A percentile compares a stretch with the other conserved stretches of the same genome.
Conservation (phyloP, 2,888 invertebrate genomes). For the Parnassius mnemosyne region DNA sequence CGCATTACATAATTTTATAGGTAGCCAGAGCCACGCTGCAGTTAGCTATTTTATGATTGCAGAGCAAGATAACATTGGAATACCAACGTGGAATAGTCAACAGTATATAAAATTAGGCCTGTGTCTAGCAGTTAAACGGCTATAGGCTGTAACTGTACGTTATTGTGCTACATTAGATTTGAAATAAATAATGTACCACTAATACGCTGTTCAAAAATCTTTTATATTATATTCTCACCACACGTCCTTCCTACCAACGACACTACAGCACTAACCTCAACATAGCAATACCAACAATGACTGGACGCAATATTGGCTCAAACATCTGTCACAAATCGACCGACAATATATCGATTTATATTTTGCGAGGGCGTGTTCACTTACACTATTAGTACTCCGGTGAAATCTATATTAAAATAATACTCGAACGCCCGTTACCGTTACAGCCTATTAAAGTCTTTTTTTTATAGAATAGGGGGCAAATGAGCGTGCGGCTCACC, state of each 20-base stretch:
- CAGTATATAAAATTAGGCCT: too few species aligned
- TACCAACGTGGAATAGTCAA: too few species aligned
- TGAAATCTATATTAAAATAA: not conserved
- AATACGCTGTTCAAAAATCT: not conserved
- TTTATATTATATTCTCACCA: not conserved
- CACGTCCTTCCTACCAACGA: not conserved
- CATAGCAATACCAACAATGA: constrained; percentile 19
- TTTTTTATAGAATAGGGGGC: too few species aligned
- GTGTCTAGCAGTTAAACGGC: too few species aligned
- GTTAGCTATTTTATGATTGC: too few species aligned
- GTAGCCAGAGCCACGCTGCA: too few species aligned
- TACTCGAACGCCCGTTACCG: not conserved
- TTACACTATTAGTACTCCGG: not conserved
- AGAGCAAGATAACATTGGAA: too few species aligned
- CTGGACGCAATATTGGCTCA: constrained; percentile 24
- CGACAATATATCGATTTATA: constrained; percentile 15
- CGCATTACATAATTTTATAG: too few species aligned
- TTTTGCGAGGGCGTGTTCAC: constrained; percentile 5
- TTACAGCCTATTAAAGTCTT: too few species aligned
- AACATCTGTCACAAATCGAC: constrained; percentile 28
- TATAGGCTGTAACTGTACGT: too few species aligned
- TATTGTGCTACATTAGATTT: too few species aligned
- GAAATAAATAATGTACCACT: not conserved
- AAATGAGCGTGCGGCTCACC: too few species aligned
- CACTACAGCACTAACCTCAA: constrained; percentile 3